Percentiles rank a stretch among this genome's conserved stretches.
These are phyloP conservation scores for Leptoclinus maculatus DNA, from an alignment of 2,797 vertebrate genomes.

Conservation along the genomic window DNA sequence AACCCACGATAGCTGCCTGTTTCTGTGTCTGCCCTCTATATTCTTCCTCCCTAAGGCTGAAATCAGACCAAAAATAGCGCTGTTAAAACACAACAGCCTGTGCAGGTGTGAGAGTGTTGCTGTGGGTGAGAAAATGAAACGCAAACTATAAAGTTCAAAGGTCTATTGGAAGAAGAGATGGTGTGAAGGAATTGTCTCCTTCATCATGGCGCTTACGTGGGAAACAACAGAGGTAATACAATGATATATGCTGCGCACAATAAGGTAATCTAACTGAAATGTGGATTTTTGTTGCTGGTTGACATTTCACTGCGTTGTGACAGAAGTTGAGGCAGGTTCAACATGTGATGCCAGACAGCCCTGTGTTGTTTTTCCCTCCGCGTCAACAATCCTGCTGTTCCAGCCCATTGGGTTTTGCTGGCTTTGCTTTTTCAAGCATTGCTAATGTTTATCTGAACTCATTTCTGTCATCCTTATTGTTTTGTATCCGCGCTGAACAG, in stretches of 20 bases:
- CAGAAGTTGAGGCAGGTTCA: not conserved
- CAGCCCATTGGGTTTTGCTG: not conserved
- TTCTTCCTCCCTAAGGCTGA: constrained; percentile 7
- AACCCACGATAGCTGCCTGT: not conserved
- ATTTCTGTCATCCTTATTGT: not conserved
- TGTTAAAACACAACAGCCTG: constrained; percentile 12
- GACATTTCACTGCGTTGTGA: not conserved
- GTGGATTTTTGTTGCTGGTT: not conserved
- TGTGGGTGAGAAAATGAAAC: not conserved
- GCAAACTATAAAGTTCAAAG: not conserved
- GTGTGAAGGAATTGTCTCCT: too few species aligned
- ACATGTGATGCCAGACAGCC: not conserved
- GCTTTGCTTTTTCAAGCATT: not conserved
- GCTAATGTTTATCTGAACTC: not conserved
- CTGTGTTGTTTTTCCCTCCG: not conserved
- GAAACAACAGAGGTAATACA: not conserved
- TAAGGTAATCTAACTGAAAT: not conserved
- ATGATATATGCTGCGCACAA: not conserved
- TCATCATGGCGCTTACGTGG: not conserved
- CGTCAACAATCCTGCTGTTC: not conserved
- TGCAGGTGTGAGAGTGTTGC: constrained; percentile 5
- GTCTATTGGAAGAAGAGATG: not conserved
- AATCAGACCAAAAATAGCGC: constrained; percentile 22
- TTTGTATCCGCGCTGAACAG: not conserved
- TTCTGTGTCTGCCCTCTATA: not conserved